phyloP scores from a whole-genome alignment of 1,140 invertebrate species.

The Rhopalosiphum padi region DNA sequence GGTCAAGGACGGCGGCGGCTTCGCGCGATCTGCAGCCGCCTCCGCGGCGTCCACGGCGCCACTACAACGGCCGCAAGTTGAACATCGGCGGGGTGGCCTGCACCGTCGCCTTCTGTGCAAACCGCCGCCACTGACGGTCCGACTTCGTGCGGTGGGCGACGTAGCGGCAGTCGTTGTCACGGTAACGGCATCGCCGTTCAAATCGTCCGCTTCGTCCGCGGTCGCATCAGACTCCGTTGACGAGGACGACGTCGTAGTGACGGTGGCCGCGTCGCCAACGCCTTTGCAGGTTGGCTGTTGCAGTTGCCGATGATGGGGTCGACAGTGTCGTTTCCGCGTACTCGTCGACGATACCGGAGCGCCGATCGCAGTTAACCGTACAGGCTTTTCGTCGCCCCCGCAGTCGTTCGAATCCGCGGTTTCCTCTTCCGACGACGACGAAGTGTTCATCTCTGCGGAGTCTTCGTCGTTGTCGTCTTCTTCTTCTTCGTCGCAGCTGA shows the following conservation, averaged over 20 bases:
- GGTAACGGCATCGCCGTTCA: neutral
- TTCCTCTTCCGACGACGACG: neutral
- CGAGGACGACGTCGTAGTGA: neutral
- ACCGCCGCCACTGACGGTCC: neutral
- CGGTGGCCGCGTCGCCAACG: neutral
- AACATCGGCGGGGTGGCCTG: neutral
- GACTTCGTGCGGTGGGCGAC: neutral
- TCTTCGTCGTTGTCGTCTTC: neutral
- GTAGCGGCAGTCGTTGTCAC: neutral
- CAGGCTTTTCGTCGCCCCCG: neutral
- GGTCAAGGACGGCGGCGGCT: too few relatives aligned
- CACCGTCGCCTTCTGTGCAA: neutral
- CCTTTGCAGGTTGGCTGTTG: neutral
- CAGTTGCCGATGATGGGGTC: neutral
- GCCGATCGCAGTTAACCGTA: too few relatives aligned
- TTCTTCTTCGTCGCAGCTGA: slow-evolving; percentile 24
- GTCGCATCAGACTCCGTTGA: neutral
- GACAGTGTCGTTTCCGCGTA: neutral
- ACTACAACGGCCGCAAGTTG: neutral
- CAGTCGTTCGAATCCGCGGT: neutral
- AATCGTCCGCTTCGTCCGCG: neutral
- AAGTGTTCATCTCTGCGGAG: neutral
- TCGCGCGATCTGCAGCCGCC: neutral
- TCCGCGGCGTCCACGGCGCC: neutral
- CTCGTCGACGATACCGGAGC: neutral